These are phyloP conservation scores for Platycnemis pennipes DNA, from an alignment of 2,888 invertebrate species.

Conservation along the genomic window DNA sequence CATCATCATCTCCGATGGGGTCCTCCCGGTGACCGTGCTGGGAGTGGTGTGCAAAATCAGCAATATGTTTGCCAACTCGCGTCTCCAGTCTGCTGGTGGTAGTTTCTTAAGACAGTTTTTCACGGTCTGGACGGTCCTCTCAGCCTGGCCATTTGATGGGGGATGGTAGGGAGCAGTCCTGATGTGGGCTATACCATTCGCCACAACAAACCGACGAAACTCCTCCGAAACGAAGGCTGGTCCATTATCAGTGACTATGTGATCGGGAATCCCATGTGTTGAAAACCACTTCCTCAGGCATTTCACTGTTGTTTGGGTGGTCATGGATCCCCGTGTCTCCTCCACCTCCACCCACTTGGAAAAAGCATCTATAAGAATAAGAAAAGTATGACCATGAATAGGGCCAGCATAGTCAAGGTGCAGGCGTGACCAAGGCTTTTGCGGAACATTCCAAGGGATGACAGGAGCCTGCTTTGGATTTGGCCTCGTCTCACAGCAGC, in stretches of 20 bases:
- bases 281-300: constrained; percentile 67
- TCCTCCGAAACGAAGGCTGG: constrained; percentile 73
- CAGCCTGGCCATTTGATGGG: constrained; percentile 74
- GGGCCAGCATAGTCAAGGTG: constrained; percentile 73
- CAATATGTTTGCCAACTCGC: constrained; percentile 70
- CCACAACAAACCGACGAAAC: constrained; percentile 72
- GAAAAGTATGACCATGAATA: constrained; percentile 71
- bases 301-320: background rate
- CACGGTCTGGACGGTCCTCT: constrained; percentile 73
- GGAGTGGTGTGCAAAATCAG: constrained; percentile 72
- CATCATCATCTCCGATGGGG: constrained; percentile 72
- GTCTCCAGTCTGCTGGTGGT: constrained; percentile 70
- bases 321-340: background rate
- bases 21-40: constrained; percentile 71
- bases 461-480: constrained; percentile 71
- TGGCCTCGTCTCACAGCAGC: constrained; percentile 71
- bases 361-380: constrained; percentile 73
- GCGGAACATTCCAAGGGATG: constrained; percentile 73
- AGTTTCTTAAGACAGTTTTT: constrained; percentile 72
- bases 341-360: too few species aligned
- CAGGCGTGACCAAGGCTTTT: constrained; percentile 72
- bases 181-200: constrained; percentile 71
- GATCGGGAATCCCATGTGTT: constrained; percentile 73
- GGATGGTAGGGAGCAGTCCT: constrained; percentile 73
- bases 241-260: constrained; percentile 74